phyloP scores from a whole-genome alignment of 2,888 invertebrate genomes.

The Dryomyza anilis region DNA sequence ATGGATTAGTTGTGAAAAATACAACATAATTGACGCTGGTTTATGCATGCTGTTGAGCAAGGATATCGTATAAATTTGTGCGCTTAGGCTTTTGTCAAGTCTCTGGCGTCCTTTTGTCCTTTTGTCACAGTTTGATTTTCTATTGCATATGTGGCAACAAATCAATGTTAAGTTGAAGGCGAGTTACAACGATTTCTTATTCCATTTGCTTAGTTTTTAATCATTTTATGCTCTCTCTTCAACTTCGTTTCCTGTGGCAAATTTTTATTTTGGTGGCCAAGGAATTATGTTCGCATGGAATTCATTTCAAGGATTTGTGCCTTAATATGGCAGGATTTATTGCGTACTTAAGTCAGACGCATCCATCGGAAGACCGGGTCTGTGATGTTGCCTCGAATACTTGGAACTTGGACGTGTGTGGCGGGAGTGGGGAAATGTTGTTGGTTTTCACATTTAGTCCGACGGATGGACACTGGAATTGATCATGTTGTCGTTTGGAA shows the following conservation, averaged over 20 bases:
- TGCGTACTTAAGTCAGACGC: slow-evolving; percentile 9
- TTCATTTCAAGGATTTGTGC: slow-evolving; percentile 23
- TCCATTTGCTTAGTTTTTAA: slow-evolving; percentile 11
- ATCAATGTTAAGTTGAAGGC: slow-evolving; percentile 23
- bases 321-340: slow-evolving; percentile 27
- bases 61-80: slow-evolving; percentile 1
- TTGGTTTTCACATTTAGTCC: too few relatives aligned
- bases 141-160: slow-evolving; percentile 23
- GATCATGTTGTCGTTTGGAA: slow-evolving; percentile 20
- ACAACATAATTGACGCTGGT: slow-evolving; percentile 7
- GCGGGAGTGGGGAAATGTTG: too few relatives aligned
- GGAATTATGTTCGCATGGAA: slow-evolving; percentile 10
- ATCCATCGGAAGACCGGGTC: too few relatives aligned
- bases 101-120: neutral
- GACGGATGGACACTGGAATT: slow-evolving; percentile 8
- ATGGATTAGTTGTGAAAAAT: slow-evolving; percentile 18
- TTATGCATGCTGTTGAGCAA: neutral
- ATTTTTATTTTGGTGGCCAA: neutral
- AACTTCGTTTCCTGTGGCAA: neutral
- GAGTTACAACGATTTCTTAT: neutral
- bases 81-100: neutral
- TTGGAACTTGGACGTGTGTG: too few relatives aligned
- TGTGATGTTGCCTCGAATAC: too few relatives aligned
- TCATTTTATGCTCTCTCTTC: slow-evolving; percentile 2
- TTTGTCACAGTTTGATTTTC: slow-evolving; percentile 15